Conservation (phyloP, 2,888 invertebrate species). For the Sesia bembeciformis region DNA sequence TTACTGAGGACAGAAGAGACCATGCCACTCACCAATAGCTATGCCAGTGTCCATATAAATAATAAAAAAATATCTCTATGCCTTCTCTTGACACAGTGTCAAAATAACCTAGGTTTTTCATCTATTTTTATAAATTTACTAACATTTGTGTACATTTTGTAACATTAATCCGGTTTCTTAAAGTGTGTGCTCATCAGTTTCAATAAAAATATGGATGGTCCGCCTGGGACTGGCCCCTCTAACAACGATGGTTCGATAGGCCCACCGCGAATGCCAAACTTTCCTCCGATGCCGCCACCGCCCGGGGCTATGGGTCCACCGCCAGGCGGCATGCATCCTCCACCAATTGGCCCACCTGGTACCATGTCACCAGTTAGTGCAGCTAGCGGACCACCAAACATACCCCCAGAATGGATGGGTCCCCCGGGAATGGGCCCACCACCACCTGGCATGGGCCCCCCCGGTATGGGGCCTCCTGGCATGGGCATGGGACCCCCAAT, state of each 20-base stretch:
- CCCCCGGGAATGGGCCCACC: conserved; percentile 42
- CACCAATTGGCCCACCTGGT: conserved; percentile 33
- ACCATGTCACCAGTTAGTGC: conserved; percentile 48
- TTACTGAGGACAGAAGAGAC: too few relatives aligned
- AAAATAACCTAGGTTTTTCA: too few relatives aligned
- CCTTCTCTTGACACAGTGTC: too few relatives aligned
- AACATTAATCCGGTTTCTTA: too few relatives aligned
- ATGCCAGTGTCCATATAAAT: too few relatives aligned
- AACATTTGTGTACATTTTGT: too few relatives aligned
- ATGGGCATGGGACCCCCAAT: conserved; percentile 19
- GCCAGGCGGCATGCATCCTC: conserved; percentile 46
- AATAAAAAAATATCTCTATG: too few relatives aligned
- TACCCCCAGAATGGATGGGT: conserved; percentile 28
- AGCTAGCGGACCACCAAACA: conserved; percentile 28
- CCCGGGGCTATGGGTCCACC: conserved; percentile 7
- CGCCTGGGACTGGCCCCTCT: conserved; percentile 51
- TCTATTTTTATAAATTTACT: too few relatives aligned
- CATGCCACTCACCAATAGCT: too few relatives aligned
- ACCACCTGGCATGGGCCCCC: conserved; percentile 30
- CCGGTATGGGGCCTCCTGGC: conserved; percentile 17
- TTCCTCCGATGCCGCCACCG: conserved; percentile 12
- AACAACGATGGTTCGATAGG: conserved; percentile 37
- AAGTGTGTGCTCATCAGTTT: neutral
- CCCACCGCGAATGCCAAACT: conserved; percentile 1
- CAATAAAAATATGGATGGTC: conserved; percentile 46